Conservation (phyloP, 2,888 invertebrate species). For the Amblyjoppa proteus region DNA sequence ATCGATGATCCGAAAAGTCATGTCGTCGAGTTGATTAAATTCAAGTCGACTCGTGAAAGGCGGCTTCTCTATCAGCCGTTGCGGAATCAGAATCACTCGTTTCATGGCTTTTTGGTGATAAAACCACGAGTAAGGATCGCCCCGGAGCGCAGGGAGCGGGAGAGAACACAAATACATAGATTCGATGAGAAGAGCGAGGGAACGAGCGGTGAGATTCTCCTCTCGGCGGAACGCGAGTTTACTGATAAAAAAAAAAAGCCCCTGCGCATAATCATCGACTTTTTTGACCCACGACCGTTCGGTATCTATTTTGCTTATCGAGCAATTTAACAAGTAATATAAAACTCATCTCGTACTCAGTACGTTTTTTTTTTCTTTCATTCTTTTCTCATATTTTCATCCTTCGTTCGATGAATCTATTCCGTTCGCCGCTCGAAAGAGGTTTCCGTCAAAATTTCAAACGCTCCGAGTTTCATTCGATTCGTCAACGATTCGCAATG, state of each 20-base stretch:
- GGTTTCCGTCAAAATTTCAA: too few relatives aligned
- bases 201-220: constrained; percentile 71
- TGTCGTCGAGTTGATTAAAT: not conserved
- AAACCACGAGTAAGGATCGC: not conserved
- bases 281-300: constrained; percentile 77
- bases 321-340: constrained; percentile 18
- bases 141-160: not conserved
- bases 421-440: too few relatives aligned
- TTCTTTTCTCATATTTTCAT: too few relatives aligned
- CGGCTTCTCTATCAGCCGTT: not conserved
- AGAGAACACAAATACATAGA: constrained; percentile 13
- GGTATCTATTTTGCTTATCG: constrained; percentile 72
- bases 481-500: too few relatives aligned
- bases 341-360: not conserved
- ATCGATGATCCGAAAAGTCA: not conserved
- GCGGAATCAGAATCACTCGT: not conserved
- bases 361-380: not conserved
- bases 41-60: not conserved
- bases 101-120: not conserved
- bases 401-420: too few relatives aligned
- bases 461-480: too few relatives aligned
- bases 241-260: constrained; percentile 65
- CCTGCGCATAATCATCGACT: constrained; percentile 76
- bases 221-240: constrained; percentile 64
- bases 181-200: constrained; percentile 63